These are phyloP conservation scores for Urechis unicinctus DNA, from an alignment of 2,888 invertebrate species.

Conservation along the genomic window DNA sequence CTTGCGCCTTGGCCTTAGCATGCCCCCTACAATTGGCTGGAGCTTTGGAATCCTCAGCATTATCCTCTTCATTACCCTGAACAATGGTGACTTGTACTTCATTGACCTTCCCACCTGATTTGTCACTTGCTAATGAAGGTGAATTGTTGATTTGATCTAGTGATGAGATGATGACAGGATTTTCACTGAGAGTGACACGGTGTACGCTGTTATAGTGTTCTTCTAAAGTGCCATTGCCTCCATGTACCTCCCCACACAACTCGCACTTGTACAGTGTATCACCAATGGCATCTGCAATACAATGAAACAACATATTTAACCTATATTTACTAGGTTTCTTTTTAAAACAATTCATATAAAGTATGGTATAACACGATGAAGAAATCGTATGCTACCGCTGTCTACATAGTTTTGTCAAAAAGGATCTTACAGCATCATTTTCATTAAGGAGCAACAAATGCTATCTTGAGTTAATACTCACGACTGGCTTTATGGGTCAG, in stretches of 20 bases:
- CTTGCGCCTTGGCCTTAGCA: no score
- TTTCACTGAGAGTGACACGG: background rate
- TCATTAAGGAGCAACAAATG: background rate
- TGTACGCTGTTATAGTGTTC: background rate
- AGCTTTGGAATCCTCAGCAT: no score
- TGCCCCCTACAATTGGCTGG: no score
- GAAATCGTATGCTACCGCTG: no score
- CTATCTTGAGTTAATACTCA: no score
- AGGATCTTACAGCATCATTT: background rate
- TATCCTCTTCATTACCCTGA: background rate
- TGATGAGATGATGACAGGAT: background rate
- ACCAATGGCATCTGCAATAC: background rate
- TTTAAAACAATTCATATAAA: no score
- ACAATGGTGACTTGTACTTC: no score
- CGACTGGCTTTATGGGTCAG: no score
- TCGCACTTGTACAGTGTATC: background rate
- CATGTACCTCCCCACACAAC: background rate
- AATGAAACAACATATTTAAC: no score
- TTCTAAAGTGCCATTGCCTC: background rate
- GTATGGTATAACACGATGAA: no score
- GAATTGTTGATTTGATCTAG: no score
- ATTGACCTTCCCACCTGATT: background rate
- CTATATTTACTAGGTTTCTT: no score
- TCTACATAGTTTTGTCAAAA: background rate
- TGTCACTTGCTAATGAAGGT: background rate